Conservation (phyloP, 1,140 invertebrate genomes). For the Calephelis nemesis region DNA sequence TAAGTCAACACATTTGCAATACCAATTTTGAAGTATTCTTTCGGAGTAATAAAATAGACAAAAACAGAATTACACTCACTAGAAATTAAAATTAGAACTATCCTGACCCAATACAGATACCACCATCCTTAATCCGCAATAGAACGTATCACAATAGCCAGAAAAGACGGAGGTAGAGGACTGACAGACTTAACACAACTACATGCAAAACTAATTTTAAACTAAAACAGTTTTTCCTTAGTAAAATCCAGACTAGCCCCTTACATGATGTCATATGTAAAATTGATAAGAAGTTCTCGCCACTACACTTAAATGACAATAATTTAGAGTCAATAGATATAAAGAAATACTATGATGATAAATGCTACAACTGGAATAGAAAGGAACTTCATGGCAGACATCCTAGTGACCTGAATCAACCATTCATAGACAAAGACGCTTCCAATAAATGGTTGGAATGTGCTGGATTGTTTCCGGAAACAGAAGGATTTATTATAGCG, state of each 20-base stretch:
- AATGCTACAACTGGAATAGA: background rate
- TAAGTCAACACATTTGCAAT: background rate
- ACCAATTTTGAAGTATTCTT: background rate
- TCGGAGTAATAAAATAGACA: background rate
- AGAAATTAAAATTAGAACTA: constrained; percentile 3
- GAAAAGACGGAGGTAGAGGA: too few relatives aligned
- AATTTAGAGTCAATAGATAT: too few relatives aligned
- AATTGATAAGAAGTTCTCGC: too few relatives aligned
- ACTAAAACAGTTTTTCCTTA: background rate
- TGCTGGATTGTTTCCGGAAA: too few relatives aligned
- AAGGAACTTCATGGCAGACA: background rate
- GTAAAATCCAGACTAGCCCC: too few relatives aligned
- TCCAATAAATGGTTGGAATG: too few relatives aligned
- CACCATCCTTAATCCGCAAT: background rate
- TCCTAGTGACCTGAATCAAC: too few relatives aligned
- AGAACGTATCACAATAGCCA: background rate
- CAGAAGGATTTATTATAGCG: too few relatives aligned
- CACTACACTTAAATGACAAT: too few relatives aligned
- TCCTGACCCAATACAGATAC: background rate
- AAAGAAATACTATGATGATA: too few relatives aligned
- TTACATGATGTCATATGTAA: too few relatives aligned
- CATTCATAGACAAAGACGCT: too few relatives aligned
- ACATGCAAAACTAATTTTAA: background rate
- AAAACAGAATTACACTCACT: background rate
- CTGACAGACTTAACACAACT: background rate